phyloP scores from a whole-genome alignment of 2,113 vertebrate species.

The Xenus cinereus region DNA sequence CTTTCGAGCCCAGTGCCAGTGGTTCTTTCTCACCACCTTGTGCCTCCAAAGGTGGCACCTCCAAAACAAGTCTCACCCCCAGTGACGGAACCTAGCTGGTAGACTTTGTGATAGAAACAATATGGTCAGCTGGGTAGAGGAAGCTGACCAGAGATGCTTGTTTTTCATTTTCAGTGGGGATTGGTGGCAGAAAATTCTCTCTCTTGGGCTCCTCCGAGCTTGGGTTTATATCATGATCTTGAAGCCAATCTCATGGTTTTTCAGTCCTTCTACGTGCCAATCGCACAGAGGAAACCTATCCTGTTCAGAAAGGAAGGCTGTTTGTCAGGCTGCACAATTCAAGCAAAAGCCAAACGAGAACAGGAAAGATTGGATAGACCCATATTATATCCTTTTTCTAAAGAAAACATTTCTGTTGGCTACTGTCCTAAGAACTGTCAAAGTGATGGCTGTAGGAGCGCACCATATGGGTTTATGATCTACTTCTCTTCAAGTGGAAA shows the following conservation, averaged over 20 bases:
- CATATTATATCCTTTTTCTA: not conserved
- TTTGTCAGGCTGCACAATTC: not conserved
- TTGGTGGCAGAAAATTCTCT: not conserved
- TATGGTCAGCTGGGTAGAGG: not conserved
- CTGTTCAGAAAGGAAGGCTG: not conserved
- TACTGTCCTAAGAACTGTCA: not conserved
- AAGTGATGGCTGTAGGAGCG: not conserved
- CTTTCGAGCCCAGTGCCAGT: not conserved
- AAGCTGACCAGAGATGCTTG: not conserved
- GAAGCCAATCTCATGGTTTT: not conserved
- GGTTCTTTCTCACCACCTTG: not conserved
- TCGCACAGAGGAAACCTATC: not conserved
- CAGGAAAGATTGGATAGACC: not conserved
- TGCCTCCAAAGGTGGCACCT: no score
- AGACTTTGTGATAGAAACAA: not conserved
- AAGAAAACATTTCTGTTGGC: slow-evolving; percentile 12
- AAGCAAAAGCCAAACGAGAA: not conserved
- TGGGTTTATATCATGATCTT: not conserved
- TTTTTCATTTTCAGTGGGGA: not conserved
- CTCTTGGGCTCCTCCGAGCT: not conserved
- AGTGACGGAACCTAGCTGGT: not conserved
- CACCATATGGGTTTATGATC: not conserved
- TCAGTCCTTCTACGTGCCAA: not conserved
- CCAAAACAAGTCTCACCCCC: not conserved
- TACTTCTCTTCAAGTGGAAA: slow-evolving; percentile 38